Percentiles rank a stretch among this genome's conserved stretches.
These are phyloP conservation scores for Incurvaria masculella DNA, from an alignment of 2,888 invertebrate species.

Conservation along the genomic window DNA sequence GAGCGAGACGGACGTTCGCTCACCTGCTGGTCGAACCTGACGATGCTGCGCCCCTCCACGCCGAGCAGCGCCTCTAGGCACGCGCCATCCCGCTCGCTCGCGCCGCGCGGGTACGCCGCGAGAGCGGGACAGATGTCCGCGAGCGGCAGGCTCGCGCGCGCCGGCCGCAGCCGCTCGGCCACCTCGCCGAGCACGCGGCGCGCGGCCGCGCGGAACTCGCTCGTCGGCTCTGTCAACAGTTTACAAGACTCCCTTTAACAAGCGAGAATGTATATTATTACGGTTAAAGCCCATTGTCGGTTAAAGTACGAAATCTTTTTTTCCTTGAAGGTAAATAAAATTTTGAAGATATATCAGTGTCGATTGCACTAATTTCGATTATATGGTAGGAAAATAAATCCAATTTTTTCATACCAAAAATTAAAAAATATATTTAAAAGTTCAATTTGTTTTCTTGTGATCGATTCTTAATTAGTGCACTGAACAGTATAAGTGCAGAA, in stretches of 20 bases:
- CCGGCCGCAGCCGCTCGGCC: not conserved
- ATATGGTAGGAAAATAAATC: too few relatives aligned
- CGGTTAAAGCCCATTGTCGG: slow-evolving; percentile 18
- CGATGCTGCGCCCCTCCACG: slow-evolving; percentile 20
- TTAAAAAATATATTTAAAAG: too few relatives aligned
- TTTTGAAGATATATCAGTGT: too few relatives aligned
- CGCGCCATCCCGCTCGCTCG: slow-evolving; percentile 13
- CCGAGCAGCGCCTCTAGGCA: slow-evolving; percentile 23
- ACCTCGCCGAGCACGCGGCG: not conserved
- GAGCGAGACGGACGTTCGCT: slow-evolving; percentile 27
- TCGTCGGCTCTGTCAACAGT: not conserved
- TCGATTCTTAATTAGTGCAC: too few relatives aligned
- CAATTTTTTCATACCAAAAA: too few relatives aligned
- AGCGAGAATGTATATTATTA: slow-evolving; percentile 7
- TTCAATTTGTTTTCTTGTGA: too few relatives aligned
- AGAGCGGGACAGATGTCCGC: slow-evolving; percentile 29
- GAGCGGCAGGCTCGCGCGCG: not conserved
- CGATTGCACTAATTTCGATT: too few relatives aligned
- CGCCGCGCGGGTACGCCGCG: slow-evolving; percentile 6
- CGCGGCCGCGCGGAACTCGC: not conserved
- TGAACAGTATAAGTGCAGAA: too few relatives aligned
- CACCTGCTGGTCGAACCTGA: slow-evolving; percentile 31
- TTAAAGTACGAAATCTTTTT: too few relatives aligned
- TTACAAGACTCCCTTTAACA: not conserved
- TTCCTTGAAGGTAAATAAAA: too few relatives aligned